Evolutionary conservation across 2,888 invertebrate species (phyloP).

Genomic region (Alcis repandata): DNA sequence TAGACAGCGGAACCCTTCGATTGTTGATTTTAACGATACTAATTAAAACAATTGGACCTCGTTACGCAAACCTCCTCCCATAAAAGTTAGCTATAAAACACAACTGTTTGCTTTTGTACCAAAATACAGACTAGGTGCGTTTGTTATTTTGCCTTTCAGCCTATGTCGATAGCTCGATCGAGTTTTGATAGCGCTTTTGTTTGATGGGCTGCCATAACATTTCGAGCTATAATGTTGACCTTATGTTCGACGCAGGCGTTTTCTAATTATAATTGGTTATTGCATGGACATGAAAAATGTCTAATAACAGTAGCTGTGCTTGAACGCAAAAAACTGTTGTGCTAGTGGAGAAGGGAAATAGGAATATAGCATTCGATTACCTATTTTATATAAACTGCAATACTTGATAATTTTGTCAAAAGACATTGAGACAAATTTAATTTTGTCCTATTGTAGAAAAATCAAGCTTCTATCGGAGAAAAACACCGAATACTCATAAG

Average conservation of each 20-base stretch:
- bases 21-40: slow-evolving; percentile 11
- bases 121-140: slow-evolving; percentile 11
- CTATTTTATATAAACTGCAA: too few relatives aligned
- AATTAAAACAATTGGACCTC: slow-evolving; percentile 16
- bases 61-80: slow-evolving; percentile 12
- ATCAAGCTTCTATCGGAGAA: too few relatives aligned
- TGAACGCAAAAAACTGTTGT: too few relatives aligned
- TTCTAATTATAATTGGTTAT: background rate
- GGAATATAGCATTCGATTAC: too few relatives aligned
- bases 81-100: slow-evolving; percentile 27
- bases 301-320: background rate
- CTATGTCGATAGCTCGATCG: slow-evolving; percentile 15
- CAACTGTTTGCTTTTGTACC: slow-evolving; percentile 23
- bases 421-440: too few relatives aligned
- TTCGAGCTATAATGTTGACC: slow-evolving; percentile 6
- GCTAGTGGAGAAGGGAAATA: too few relatives aligned
- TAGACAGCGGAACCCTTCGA: background rate
- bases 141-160: slow-evolving; percentile 23
- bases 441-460: too few relatives aligned
- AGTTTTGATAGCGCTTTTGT: slow-evolving; percentile 13
- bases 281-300: background rate
- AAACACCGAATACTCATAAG: too few relatives aligned
- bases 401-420: too few relatives aligned
- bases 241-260: background rate
- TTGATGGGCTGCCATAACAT: slow-evolving; percentile 33